These are phyloP conservation scores for Teleogryllus oceanicus DNA, from an alignment of 2,888 invertebrate species.

Conservation along the genomic window DNA sequence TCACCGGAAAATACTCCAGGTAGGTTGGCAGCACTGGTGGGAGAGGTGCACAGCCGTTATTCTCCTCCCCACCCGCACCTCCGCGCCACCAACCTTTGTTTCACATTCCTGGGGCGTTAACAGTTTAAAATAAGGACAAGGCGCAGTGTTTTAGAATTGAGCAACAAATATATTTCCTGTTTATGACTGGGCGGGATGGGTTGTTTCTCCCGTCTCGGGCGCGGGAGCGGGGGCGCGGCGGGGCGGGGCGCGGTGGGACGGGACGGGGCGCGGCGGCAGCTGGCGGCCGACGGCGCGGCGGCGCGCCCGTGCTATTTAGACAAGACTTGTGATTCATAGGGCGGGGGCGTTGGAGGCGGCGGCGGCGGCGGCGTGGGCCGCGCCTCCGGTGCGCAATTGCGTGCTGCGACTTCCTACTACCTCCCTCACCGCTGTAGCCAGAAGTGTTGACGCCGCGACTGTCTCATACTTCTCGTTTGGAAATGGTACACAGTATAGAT, in stretches of 20 bases:
- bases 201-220: background rate
- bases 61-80: no score
- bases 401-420: background rate
- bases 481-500: no score
- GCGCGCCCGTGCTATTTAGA: background rate
- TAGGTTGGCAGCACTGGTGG: no score
- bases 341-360: no score
- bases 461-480: no score
- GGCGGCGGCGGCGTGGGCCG: background rate
- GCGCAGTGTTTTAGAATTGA: background rate
- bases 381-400: background rate
- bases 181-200: slow-evolving; percentile 10
- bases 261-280: background rate
- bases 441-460: no score
- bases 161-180: slow-evolving; percentile 18
- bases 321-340: slow-evolving; percentile 18
- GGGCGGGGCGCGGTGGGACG: background rate
- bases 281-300: background rate
- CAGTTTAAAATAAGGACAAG: background rate
- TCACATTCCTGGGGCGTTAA: slow-evolving; percentile 6
- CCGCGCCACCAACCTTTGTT: background rate
- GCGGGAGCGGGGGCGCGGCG: background rate
- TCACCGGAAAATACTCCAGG: no score
- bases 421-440: no score
- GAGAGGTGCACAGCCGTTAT: no score